Conservation (phyloP, 2,797 vertebrate species). For the Benthosema pterotum region DNA sequence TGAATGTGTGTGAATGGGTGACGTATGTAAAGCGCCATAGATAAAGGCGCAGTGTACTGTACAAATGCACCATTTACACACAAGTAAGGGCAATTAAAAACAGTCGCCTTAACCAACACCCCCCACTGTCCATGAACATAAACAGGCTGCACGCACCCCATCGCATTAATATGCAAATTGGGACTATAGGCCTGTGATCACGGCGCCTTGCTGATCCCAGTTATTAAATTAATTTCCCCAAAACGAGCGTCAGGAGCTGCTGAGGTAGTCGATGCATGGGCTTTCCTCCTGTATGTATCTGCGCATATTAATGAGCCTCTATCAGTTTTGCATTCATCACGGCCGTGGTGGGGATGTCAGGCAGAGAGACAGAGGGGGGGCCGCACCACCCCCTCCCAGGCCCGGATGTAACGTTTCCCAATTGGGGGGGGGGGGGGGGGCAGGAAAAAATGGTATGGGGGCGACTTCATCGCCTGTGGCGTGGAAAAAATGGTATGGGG, state of each 20-base stretch:
- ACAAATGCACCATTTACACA: too few species aligned
- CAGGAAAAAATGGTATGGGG: too few species aligned
- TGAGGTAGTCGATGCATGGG: slow-evolving; percentile 68
- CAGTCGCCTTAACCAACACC: slow-evolving; percentile 39
- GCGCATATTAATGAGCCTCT: slow-evolving; percentile 77
- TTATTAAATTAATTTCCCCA: slow-evolving; percentile 81
- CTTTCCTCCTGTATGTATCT: slow-evolving; percentile 45
- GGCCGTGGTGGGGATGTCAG: slow-evolving; percentile 20
- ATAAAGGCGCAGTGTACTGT: too few species aligned
- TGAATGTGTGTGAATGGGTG: too few species aligned
- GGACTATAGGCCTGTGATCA: slow-evolving; percentile 65
- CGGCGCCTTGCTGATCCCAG: slow-evolving; percentile 68
- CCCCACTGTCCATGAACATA: slow-evolving; percentile 62
- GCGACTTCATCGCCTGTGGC: too few species aligned
- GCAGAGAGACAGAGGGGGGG: slow-evolving; percentile 12
- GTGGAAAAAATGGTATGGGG: too few species aligned
- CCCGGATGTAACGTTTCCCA: too few species aligned
- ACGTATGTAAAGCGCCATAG: too few species aligned
- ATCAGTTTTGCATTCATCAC: slow-evolving; percentile 81
- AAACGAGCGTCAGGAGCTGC: slow-evolving; percentile 72
- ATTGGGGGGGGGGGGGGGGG: too few species aligned
- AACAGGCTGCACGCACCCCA: slow-evolving; percentile 50
- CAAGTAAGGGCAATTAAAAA: slow-evolving; percentile 74
- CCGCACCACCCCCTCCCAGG: too few species aligned
- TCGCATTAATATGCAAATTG: slow-evolving; percentile 83